phyloP scores from a whole-genome alignment of 1,140 invertebrate species.

The Rhagoletis pomonella region DNA sequence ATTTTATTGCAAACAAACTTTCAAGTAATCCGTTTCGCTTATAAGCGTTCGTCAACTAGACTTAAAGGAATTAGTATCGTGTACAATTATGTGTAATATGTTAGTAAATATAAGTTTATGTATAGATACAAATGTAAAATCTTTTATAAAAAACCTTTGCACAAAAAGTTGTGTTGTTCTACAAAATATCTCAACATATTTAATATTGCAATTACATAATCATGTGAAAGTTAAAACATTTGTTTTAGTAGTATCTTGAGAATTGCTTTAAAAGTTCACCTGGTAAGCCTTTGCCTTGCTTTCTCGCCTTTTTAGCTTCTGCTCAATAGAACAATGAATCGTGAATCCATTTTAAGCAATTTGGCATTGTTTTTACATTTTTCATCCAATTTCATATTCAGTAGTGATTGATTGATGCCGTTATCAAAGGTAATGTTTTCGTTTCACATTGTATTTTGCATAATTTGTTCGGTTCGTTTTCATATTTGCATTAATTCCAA shows the following conservation, averaged over 20 bases:
- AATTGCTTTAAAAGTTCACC: conserved; percentile 77
- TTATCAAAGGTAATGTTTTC: conserved; percentile 57
- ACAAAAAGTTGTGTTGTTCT: background rate
- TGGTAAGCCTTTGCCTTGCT: conserved; percentile 87
- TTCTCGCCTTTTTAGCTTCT: conserved; percentile 95
- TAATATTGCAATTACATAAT: conserved; percentile 10
- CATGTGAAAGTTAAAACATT: background rate
- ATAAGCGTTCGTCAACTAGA: background rate
- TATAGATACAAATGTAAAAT: background rate
- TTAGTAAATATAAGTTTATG: background rate
- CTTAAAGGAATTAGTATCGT: background rate
- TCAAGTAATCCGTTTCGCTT: too few species aligned
- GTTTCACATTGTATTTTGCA: conserved; percentile 2
- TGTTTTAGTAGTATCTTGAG: conserved; percentile 56
- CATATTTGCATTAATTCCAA: conserved; percentile 21
- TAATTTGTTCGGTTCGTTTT: conserved; percentile 10
- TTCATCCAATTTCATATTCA: conserved; percentile 54
- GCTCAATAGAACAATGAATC: conserved; percentile 64
- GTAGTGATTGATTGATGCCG: conserved; percentile 56
- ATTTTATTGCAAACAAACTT: background rate
- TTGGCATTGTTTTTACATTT: conserved; percentile 37
- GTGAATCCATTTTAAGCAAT: conserved; percentile 58
- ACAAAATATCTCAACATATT: background rate
- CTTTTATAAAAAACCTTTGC: background rate
- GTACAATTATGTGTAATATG: background rate